Percentiles rank a stretch among this genome's conserved stretches.
Evolutionary conservation across 1,140 invertebrate genomes (phyloP).

Genomic region (Protaetia brevitarsis): DNA sequence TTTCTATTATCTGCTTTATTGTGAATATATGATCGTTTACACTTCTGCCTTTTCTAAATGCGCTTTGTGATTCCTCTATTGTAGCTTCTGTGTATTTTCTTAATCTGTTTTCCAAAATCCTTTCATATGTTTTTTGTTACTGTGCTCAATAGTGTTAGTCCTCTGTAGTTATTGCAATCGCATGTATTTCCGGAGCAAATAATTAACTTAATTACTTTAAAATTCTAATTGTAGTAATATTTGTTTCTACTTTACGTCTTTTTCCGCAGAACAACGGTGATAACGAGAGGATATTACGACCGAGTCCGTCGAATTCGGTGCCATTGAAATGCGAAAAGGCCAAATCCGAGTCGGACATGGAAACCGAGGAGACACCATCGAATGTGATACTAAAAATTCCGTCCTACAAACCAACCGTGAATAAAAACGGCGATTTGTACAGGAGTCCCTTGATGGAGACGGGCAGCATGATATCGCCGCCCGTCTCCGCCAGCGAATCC

Average conservation of each 20-base stretch:
- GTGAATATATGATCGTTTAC: no score
- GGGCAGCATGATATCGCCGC: conserved; percentile 46
- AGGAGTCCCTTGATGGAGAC: conserved; percentile 45
- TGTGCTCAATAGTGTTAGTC: no score
- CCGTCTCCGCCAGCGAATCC: conserved; percentile 48
- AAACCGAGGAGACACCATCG: conserved; percentile 51
- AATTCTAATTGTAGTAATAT: not conserved
- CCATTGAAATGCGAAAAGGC: conserved; percentile 39
- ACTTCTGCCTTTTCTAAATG: no score
- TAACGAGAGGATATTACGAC: conserved; percentile 43
- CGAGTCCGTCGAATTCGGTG: conserved; percentile 48
- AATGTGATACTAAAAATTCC: conserved; percentile 86
- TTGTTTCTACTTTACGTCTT: not conserved
- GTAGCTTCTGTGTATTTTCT: no score
- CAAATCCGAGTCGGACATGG: conserved; percentile 43
- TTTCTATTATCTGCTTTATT: no score
- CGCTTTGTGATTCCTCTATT: no score
- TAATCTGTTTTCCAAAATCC: no score
- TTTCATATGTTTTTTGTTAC: no score
- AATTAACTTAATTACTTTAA: no score
- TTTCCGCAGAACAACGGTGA: conserved; percentile 44
- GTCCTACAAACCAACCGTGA: conserved; percentile 78
- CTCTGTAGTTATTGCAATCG: no score
- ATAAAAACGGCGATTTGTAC: conserved; percentile 60
- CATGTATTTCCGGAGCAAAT: no score